Percentiles rank a stretch among this genome's conserved stretches.
Conservation (phyloP, 2,888 invertebrate species). For the Ptychoptera contaminata region DNA sequence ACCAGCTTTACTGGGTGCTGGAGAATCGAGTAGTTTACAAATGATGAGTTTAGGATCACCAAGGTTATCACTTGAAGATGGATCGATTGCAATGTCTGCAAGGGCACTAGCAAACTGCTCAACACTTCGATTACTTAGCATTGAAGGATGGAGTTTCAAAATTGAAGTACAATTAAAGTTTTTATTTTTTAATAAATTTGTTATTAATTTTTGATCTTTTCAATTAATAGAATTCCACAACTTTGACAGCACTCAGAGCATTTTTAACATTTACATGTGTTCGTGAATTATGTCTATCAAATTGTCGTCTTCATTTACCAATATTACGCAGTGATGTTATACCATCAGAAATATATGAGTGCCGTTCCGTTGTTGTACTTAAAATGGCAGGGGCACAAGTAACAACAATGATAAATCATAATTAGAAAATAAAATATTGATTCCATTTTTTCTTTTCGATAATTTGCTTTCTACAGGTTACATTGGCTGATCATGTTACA, state of each 20-base stretch:
- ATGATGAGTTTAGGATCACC: constrained; percentile 38
- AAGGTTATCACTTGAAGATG: constrained; percentile 35
- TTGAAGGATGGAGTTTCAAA: constrained; percentile 40
- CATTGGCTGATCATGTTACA: constrained; percentile 31
- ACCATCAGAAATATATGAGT: constrained; percentile 21
- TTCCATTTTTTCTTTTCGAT: neutral
- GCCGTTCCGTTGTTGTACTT: constrained; percentile 33
- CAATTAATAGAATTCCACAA: constrained; percentile 17
- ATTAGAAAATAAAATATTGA: too few species aligned
- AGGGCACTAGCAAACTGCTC: constrained; percentile 26
- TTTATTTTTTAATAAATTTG: neutral
- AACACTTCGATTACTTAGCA: constrained; percentile 33
- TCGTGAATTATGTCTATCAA: constrained; percentile 35
- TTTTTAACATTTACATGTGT: constrained; percentile 34
- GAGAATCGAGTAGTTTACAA: constrained; percentile 36
- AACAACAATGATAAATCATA: neutral
- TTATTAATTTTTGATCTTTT: constrained; percentile 1
- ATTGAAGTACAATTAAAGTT: constrained; percentile 30
- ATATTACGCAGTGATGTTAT: constrained; percentile 15
- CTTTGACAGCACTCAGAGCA: constrained; percentile 32
- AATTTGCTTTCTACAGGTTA: constrained; percentile 18
- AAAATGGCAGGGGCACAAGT: constrained; percentile 34
- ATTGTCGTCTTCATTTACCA: constrained; percentile 35
- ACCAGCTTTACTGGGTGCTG: constrained; percentile 36
- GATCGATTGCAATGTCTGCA: constrained; percentile 22